Percentiles rank a stretch among this genome's conserved stretches.
Evolutionary conservation across 1,140 invertebrate genomes (phyloP).

Genomic region (Prorops nasuta): DNA sequence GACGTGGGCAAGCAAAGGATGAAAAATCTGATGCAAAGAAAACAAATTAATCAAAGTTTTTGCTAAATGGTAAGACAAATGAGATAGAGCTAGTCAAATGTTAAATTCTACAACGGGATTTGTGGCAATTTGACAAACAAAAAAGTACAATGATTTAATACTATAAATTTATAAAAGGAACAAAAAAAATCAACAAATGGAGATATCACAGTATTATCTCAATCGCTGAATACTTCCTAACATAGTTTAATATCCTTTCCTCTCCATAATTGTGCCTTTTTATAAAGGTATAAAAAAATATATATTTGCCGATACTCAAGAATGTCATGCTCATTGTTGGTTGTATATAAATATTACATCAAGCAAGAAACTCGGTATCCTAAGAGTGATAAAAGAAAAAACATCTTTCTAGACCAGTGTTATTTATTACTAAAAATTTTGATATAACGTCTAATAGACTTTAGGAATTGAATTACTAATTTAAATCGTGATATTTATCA

Average conservation of each 20-base stretch:
- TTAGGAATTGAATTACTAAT: too few relatives aligned
- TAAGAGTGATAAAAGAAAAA: too few relatives aligned
- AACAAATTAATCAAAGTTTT: constrained; percentile 67
- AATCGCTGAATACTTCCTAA: too few relatives aligned
- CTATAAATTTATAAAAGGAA: not conserved
- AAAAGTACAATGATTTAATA: constrained; percentile 25
- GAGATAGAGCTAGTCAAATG: constrained; percentile 17
- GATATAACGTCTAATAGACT: not conserved
- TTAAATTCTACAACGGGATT: constrained; percentile 5
- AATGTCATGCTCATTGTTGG: too few relatives aligned
- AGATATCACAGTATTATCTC: constrained; percentile 23
- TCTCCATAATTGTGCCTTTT: too few relatives aligned
- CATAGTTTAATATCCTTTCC: too few relatives aligned
- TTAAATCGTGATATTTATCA: too few relatives aligned
- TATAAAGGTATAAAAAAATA: too few relatives aligned
- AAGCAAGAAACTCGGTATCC: too few relatives aligned
- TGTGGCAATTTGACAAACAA: constrained; percentile 18
- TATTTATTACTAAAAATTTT: not conserved
- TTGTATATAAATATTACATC: too few relatives aligned
- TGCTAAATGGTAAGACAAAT: too few relatives aligned
- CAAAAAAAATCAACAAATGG: not conserved
- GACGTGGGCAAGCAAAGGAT: constrained; percentile 75
- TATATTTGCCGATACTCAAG: too few relatives aligned
- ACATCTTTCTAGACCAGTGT: not conserved
- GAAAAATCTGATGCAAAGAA: constrained; percentile 77